phyloP scores from a whole-genome alignment of 2,797 vertebrate genomes.

The Spinibarbus caldwelli region DNA sequence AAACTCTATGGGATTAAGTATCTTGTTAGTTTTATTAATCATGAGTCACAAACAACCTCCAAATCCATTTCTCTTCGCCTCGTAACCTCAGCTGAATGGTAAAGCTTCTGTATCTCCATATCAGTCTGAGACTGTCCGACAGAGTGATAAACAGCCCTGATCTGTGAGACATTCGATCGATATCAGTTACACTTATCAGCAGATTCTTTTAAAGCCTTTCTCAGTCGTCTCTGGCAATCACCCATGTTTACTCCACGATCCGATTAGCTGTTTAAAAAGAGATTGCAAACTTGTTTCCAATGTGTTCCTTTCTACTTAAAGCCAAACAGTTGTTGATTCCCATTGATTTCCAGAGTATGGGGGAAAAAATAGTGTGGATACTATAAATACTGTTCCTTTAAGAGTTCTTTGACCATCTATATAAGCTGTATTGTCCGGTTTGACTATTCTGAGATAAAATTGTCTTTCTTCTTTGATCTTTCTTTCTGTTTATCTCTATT shows the following conservation, averaged over 20 bases:
- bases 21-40: constrained; percentile 18
- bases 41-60: constrained; percentile 14
- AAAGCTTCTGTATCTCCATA: constrained; percentile 39
- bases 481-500: neutral
- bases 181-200: constrained; percentile 72
- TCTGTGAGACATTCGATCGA: constrained; percentile 66
- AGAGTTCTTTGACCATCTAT: neutral
- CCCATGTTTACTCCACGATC: neutral
- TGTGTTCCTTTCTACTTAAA: neutral
- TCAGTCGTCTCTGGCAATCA: constrained; percentile 52
- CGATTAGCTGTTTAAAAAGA: neutral
- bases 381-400: too few relatives aligned
- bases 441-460: neutral
- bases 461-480: neutral
- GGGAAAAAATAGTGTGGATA: too few relatives aligned
- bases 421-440: neutral
- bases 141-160: constrained; percentile 67
- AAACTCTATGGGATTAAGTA: neutral
- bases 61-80: constrained; percentile 6
- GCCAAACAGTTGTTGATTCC: neutral
- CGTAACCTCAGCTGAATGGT: constrained; percentile 40
- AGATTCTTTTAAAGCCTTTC: constrained; percentile 65
- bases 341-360: neutral
- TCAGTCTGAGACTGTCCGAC: constrained; percentile 51
- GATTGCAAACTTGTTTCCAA: neutral